Evolutionary conservation across 2,888 invertebrate genomes (phyloP).

Genomic region (Aphodius sticticus): DNA sequence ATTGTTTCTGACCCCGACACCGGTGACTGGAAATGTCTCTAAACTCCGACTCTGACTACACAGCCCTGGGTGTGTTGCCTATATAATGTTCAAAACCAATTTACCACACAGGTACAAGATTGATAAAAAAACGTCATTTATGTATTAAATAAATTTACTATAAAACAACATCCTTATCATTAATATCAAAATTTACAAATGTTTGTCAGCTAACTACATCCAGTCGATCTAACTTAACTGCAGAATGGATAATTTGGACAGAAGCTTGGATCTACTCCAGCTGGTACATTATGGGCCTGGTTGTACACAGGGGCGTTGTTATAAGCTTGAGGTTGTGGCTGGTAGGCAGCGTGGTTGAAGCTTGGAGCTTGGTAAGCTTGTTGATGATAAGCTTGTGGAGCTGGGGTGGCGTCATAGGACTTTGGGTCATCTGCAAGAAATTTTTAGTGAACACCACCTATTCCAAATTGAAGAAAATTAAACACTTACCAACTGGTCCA

Average conservation of each 20-base stretch:
- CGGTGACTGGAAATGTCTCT: no score
- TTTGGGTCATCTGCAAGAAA: constrained; percentile 32
- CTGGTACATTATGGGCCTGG: constrained; percentile 53
- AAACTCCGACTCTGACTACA: no score
- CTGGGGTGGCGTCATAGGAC: constrained; percentile 39
- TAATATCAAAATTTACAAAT: background rate
- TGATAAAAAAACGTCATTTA: background rate
- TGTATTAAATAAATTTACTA: constrained; percentile 4
- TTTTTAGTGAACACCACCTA: background rate
- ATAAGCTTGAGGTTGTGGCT: constrained; percentile 39
- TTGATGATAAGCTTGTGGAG: constrained; percentile 9
- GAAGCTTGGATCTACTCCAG: constrained; percentile 56
- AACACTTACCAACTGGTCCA: constrained; percentile 20
- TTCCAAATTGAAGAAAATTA: background rate
- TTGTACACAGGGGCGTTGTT: constrained; percentile 43
- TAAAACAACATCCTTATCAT: background rate
- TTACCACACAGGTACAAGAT: no score
- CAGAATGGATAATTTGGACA: constrained; percentile 61
- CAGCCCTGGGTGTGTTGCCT: no score
- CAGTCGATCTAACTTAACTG: constrained; percentile 46
- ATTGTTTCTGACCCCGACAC: no score
- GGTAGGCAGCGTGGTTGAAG: constrained; percentile 39
- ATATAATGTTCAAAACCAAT: no score
- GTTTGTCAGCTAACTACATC: background rate
- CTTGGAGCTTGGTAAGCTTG: constrained; percentile 15